Base-by-base conservation (phyloP, 2,113 vertebrate species). In the Hoplias malabaricus region DNA sequence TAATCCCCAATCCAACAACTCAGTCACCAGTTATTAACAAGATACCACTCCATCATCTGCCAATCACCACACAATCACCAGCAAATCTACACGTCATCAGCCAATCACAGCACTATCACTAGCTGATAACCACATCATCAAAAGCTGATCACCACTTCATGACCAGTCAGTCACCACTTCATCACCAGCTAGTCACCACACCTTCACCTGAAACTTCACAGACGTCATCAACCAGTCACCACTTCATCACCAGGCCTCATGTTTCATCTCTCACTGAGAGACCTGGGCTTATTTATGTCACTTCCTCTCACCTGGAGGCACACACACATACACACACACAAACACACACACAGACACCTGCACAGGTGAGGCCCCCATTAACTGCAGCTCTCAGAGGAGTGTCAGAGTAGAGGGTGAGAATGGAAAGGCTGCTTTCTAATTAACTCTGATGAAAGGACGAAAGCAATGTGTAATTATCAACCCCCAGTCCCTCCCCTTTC, bases 321-420 rank as follows among this genome's bases (percentile, higher is more conserved):
- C 27, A 69, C 43, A 68, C 3, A 57, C 40, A 19, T 81, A 84
- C 91, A 92, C 90, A 90, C 91, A 89, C 54, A 78, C 89, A 91
- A n/a, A n/a, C 43, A 73, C 27, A 69, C 43, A 68, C 3, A 57
- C 40, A 19, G 81, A 84, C 91, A 92, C 90, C 90, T 92, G 90
- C 54, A 78, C 89, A 91, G 90, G 85, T 91, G 90, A 84, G 71
- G 70, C 71, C 68, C 72, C 72, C 57, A 73, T 80, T 68, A 69
- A 62, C 34, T 69, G 56, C 85, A 82, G 27, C 29, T 66, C 85
- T 83, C 72, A n/a, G 63, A 76, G 77, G 75, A 68, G 75, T 48
- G 14, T 68, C 69, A 42, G 66, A 73, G 61, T 31, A 62, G 38
- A 70, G 43, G 46, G 40, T 42, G 42, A 57, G 76, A 80, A 81